Percentiles rank a stretch among this genome's conserved stretches.
phyloP scores from a whole-genome alignment of 2,113 vertebrate genomes.

The Oryzias melastigma region DNA sequence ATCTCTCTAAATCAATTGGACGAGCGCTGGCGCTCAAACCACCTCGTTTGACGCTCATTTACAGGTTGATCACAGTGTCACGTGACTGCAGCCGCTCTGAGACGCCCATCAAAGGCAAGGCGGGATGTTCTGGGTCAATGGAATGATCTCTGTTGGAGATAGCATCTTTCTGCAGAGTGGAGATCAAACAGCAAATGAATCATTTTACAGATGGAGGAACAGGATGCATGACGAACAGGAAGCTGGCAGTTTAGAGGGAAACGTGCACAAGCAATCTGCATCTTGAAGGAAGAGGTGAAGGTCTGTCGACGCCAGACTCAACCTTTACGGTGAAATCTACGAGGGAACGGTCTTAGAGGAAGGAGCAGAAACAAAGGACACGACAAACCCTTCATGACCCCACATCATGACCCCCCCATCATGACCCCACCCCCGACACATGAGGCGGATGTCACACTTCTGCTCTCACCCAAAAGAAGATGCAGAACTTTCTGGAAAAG shows the following conservation, averaged over 20 bases:
- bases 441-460: too few relatives aligned
- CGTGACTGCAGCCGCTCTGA: constrained; percentile 22
- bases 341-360: too few relatives aligned
- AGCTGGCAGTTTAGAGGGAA: constrained; percentile 25
- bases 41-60: constrained; percentile 30
- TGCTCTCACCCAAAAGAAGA: too few relatives aligned
- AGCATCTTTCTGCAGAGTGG: constrained; percentile 41
- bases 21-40: constrained; percentile 32
- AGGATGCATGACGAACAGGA: constrained; percentile 45
- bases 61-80: constrained; percentile 29
- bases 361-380: too few relatives aligned
- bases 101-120: constrained; percentile 12
- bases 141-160: constrained; percentile 38
- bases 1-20: constrained; percentile 35
- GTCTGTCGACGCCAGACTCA: not conserved
- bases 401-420: too few relatives aligned
- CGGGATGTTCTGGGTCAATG: constrained; percentile 31
- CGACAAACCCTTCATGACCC: too few relatives aligned
- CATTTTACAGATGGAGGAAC: constrained; percentile 37
- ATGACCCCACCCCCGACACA: too few relatives aligned
- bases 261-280: constrained; percentile 24
- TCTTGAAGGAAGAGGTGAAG: not conserved
- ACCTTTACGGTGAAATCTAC: not conserved
- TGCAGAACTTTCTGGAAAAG: too few relatives aligned
- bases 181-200: constrained; percentile 64